phyloP scores from a whole-genome alignment of 2,113 vertebrate genomes.

The Isichthys henryi region DNA sequence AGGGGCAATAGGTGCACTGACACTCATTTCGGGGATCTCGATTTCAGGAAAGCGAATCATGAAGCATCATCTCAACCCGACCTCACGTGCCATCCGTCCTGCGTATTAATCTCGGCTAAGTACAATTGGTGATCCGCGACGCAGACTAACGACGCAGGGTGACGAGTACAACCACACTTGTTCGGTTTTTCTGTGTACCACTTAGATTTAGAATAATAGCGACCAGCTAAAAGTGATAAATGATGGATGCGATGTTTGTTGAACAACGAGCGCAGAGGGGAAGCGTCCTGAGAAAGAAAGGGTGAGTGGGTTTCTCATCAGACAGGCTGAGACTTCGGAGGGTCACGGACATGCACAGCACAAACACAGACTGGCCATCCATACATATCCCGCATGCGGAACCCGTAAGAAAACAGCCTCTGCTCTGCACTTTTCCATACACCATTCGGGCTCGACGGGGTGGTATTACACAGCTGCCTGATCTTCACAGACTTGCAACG shows the following conservation, averaged over 20 bases:
- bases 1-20: neutral
- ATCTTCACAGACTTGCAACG: conserved; percentile 78
- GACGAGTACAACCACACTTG: neutral
- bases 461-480: conserved; percentile 57
- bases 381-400: conserved; percentile 49
- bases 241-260: neutral
- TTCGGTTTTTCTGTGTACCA: too few relatives aligned
- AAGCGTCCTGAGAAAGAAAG: conserved; percentile 51
- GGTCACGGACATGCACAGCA: conserved; percentile 47
- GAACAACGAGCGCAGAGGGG: neutral
- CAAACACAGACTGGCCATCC: conserved; percentile 43
- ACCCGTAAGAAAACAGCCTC: conserved; percentile 58
- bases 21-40: neutral
- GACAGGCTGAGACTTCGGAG: conserved; percentile 58
- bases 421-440: conserved; percentile 67
- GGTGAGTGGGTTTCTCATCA: conserved; percentile 42
- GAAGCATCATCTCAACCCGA: too few relatives aligned
- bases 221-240: neutral
- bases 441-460: conserved; percentile 54
- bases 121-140: neutral
- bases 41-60: neutral
- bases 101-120: too few relatives aligned
- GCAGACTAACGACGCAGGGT: neutral
- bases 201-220: neutral
- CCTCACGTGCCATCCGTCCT: too few relatives aligned